phyloP scores from a whole-genome alignment of 2,797 vertebrate species.

The Buphagus erythrorhynchus region DNA sequence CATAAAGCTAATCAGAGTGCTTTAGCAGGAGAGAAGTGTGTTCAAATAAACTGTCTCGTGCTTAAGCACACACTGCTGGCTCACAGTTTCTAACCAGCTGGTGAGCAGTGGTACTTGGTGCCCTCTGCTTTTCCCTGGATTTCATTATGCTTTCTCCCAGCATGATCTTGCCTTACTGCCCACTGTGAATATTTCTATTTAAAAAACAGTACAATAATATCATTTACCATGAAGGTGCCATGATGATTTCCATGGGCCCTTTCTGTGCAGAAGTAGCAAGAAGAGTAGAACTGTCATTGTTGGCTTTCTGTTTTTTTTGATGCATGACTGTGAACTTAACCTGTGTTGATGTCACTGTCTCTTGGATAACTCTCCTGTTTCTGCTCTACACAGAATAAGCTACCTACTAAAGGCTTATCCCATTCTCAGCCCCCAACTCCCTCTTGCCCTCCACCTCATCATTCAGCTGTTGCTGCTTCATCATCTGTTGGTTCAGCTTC shows the following conservation, averaged over 20 bases:
- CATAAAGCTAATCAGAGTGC: background rate
- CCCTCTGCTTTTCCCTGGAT: background rate
- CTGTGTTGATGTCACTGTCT: constrained; percentile 34
- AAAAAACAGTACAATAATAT: background rate
- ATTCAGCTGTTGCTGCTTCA: constrained; percentile 74
- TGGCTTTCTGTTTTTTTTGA: background rate
- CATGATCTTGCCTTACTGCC: background rate
- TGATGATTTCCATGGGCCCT: background rate
- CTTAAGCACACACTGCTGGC: background rate
- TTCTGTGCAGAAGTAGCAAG: background rate
- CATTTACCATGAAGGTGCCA: fast-evolving
- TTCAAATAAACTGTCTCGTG: background rate
- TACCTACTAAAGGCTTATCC: constrained; percentile 72
- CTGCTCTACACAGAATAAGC: constrained; percentile 78
- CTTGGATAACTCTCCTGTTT: constrained; percentile 67
- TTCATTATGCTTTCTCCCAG: background rate
- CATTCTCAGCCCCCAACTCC: constrained; percentile 70
- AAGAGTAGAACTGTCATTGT: background rate
- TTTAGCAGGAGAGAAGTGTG: background rate
- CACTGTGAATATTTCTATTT: background rate
- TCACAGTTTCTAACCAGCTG: background rate
- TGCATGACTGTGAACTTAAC: background rate
- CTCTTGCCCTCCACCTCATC: constrained; percentile 71
- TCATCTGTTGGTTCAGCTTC: constrained; percentile 70
- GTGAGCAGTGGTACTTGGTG: background rate